These are phyloP conservation scores for Anolis sagrei DNA, from an alignment of 2,113 vertebrate genomes.

Conservation along the genomic window DNA sequence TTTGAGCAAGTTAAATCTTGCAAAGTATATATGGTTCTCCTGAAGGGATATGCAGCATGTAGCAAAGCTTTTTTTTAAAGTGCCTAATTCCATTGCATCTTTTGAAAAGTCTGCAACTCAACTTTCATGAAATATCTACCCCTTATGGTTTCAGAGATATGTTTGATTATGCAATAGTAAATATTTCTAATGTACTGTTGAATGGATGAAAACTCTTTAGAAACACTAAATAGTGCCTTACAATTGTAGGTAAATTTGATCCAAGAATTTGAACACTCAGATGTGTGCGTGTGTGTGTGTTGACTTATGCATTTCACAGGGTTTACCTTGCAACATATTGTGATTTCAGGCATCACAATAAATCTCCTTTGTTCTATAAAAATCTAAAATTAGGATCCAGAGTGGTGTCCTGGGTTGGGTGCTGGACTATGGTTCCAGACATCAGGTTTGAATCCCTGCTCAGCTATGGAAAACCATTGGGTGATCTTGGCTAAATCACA, in stretches of 20 bases:
- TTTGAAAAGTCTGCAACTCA: conserved; percentile 21
- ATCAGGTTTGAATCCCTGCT: too few relatives aligned
- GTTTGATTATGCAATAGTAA: neutral
- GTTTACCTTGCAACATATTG: conserved; percentile 62
- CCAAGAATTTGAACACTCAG: conserved; percentile 43
- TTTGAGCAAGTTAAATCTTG: conserved; percentile 19
- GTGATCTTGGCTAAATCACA: neutral
- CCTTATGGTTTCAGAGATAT: neutral
- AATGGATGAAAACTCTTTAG: neutral
- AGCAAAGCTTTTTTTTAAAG: neutral
- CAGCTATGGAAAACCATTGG: neutral
- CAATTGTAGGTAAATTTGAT: conserved; percentile 46
- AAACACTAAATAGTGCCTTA: conserved; percentile 42
- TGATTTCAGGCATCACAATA: conserved; percentile 70
- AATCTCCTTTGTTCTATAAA: conserved; percentile 49
- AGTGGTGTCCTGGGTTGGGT: too few relatives aligned
- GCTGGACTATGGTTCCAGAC: too few relatives aligned
- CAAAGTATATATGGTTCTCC: conserved; percentile 40
- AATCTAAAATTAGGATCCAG: neutral
- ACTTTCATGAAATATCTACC: neutral
- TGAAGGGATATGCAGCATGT: neutral
- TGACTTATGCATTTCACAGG: neutral
- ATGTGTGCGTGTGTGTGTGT: too few relatives aligned
- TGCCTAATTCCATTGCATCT: neutral
- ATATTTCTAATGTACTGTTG: neutral